Conservation (phyloP, 2,797 vertebrate species). For the Gephyroberyx darwinii region DNA sequence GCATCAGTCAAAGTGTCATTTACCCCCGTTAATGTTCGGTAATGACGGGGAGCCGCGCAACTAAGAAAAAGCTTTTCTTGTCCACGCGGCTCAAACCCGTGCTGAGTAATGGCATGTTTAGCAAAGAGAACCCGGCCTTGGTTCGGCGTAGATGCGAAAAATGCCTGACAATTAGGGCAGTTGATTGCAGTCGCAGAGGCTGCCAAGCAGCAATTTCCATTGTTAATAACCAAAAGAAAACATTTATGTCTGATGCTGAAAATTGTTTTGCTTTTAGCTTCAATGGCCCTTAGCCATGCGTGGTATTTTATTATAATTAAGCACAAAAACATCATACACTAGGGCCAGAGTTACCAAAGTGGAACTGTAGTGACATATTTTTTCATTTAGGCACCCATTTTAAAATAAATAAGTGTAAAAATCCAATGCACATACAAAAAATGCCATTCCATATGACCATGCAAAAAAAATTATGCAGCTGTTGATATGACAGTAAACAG, state of each 20-base stretch:
- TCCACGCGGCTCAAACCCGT: slow-evolving; percentile 35
- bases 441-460: slow-evolving; percentile 8
- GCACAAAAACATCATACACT: slow-evolving; percentile 75
- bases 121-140: slow-evolving; percentile 60
- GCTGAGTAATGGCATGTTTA: slow-evolving; percentile 65
- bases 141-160: slow-evolving; percentile 66
- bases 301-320: slow-evolving; percentile 83
- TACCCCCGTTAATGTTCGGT: slow-evolving; percentile 57
- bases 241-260: slow-evolving; percentile 84
- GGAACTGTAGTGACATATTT: slow-evolving; percentile 70
- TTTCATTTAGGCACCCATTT: slow-evolving; percentile 48
- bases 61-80: slow-evolving; percentile 45
- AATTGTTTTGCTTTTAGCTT: slow-evolving; percentile 71
- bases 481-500: too few species aligned
- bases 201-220: slow-evolving; percentile 85
- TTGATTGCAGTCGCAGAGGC: slow-evolving; percentile 82
- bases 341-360: slow-evolving; percentile 78
- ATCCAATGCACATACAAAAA: slow-evolving; percentile 9
- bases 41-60: slow-evolving; percentile 61
- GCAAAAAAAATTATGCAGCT: background rate
- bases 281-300: slow-evolving; percentile 53
- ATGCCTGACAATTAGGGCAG: slow-evolving; percentile 76
- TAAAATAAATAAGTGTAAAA: slow-evolving; percentile 41
- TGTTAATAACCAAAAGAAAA: slow-evolving; percentile 89
- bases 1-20: slow-evolving; percentile 75